Conservation (phyloP, 2,797 vertebrate species). For the Mionectes olivaceus region DNA sequence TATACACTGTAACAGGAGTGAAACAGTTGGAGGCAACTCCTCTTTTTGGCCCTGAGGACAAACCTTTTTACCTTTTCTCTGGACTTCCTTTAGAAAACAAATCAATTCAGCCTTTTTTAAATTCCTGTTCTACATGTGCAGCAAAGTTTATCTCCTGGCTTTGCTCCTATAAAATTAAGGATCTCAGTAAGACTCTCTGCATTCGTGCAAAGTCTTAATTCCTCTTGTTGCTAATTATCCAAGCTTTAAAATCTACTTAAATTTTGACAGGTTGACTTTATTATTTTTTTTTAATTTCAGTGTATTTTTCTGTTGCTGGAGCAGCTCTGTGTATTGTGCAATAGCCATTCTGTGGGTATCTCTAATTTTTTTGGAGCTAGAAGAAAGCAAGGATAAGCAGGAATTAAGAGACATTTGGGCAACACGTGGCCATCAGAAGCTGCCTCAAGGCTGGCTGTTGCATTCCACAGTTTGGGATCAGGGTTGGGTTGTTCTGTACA, state of each 20-base stretch:
- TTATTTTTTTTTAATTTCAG: not conserved
- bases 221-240: not conserved
- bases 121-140: not conserved
- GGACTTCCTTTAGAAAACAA: not conserved
- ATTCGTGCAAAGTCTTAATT: not conserved
- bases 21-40: not conserved
- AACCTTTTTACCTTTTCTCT: not conserved
- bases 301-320: not conserved
- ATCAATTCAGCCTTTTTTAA: not conserved
- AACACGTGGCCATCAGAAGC: not conserved
- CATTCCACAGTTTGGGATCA: not conserved
- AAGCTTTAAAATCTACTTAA: not conserved
- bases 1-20: not conserved
- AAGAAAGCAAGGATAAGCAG: not conserved
- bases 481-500: not conserved
- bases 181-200: not conserved
- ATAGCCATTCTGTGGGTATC: not conserved
- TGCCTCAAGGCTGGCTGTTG: not conserved
- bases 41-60: not conserved
- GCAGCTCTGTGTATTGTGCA: not conserved
- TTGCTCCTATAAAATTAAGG: not conserved
- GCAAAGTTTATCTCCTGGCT: not conserved
- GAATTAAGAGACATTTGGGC: slow-evolving; percentile 20
- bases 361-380: not conserved
- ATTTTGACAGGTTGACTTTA: not conserved